Conservation (phyloP, 2,113 vertebrate species). For the Canis aureus region DNA sequence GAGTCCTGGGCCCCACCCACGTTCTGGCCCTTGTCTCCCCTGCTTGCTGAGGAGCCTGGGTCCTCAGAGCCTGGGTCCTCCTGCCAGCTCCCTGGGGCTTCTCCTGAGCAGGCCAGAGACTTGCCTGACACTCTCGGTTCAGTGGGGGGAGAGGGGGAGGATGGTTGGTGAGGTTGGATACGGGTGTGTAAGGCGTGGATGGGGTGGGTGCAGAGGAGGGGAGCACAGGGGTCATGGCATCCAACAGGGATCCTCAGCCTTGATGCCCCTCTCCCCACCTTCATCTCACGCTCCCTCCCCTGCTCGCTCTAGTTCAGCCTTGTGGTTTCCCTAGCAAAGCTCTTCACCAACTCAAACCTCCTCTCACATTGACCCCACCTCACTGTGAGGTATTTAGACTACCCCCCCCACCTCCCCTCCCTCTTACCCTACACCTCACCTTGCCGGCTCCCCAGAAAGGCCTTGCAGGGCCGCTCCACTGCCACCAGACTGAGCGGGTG, state of each 20-base stretch:
- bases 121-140: neutral
- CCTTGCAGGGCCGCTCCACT: neutral
- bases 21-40: neutral
- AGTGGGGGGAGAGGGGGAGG: neutral
- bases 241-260: neutral
- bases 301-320: neutral
- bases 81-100: neutral
- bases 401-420: neutral
- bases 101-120: neutral
- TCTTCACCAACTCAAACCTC: neutral
- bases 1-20: neutral
- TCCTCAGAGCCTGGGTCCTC: neutral
- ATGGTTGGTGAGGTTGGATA: neutral
- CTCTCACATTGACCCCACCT: neutral
- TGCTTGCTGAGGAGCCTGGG: neutral
- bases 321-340: neutral
- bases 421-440: neutral
- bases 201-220: rapidly evolving
- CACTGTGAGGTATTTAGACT: neutral
- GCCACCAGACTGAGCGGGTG: neutral
- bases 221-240: neutral
- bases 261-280: neutral
- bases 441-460: neutral
- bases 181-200: neutral
- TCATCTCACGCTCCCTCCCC: too few species aligned